Evolutionary conservation across 2,797 vertebrate species (phyloP).

Genomic region (Sphenopsis melanotis): DNA sequence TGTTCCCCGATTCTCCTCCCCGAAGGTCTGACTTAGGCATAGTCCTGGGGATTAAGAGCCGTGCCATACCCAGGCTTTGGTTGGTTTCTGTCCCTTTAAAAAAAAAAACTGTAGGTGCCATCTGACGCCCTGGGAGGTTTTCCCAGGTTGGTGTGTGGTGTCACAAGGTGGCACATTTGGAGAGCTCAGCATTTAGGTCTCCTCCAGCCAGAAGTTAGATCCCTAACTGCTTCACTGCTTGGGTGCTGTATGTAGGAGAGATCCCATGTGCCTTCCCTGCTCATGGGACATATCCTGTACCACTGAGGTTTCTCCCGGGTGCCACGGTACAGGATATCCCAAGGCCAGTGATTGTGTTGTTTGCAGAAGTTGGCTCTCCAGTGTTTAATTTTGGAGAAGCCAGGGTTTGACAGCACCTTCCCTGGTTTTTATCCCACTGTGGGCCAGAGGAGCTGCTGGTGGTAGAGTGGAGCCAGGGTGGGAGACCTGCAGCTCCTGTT

Average conservation of each 20-base stretch:
- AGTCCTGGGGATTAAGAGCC: not conserved
- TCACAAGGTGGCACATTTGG: not conserved
- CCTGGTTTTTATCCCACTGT: rapidly evolving
- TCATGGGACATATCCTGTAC: not conserved
- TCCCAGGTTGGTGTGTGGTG: not conserved
- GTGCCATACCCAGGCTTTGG: not conserved
- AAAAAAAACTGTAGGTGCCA: not conserved
- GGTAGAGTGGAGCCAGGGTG: not conserved
- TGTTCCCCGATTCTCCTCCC: not conserved
- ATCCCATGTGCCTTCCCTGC: not conserved
- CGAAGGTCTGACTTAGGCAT: not conserved
- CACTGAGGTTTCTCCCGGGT: not conserved
- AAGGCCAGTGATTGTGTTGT: rapidly evolving
- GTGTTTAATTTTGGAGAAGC: rapidly evolving
- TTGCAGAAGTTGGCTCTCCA: not conserved
- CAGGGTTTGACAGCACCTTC: not conserved
- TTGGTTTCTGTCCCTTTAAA: not conserved
- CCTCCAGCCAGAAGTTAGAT: not conserved
- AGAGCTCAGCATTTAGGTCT: not conserved
- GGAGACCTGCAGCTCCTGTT: not conserved
- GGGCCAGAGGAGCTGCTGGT: not conserved
- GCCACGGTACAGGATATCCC: rapidly evolving
- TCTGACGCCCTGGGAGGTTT: not conserved
- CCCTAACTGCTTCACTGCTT: not conserved
- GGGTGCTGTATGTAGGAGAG: not conserved